Base-by-base conservation (phyloP, 2,888 invertebrate species). In the Sepiola atlantica region DNA sequence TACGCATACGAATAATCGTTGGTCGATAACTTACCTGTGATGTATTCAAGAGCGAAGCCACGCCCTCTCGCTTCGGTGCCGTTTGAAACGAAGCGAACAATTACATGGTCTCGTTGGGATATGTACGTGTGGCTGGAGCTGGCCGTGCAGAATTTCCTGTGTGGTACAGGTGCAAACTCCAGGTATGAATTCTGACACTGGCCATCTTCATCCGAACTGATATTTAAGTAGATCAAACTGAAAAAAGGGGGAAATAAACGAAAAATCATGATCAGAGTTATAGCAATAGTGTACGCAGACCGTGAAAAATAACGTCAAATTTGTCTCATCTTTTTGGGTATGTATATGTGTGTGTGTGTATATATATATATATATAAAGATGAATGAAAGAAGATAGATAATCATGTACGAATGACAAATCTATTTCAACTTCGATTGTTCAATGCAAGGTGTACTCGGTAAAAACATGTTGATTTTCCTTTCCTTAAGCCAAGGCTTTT, bases 51-150 rank as follows among this genome's bases (percentile, higher is more conserved):
- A 55, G 55, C 45, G 54, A 92, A 92, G 54, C 92, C 92, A 54
- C 20, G 45, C 54, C 92, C 92, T 28, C 28, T 45, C 55, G 14
- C 54, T 55, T 55, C 45, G 54, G 92, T 92, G 14, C 92, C 55
- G 54, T 92, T 92, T n/a, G 55, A 54, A 92, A 92, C 92, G 54
- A 55, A 92, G n/a, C 92, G 92, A 55, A 92, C 92, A 92, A 92
- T 54, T 32, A 92, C 92, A 55, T 92, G 92, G 92, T 92, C 92
- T 45, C 92, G 24, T 54, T 92, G 92, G 32, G 92, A 92, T 92
- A 92, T 92, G 92, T 92, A 92, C 2, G 92, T 92, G 28, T 55
- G 45, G 4, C n/a, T 55, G 45, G 54, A 45, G n/a, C 55, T 92
- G 16, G 77, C 16, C 0, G 28, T 55, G 55, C 92, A 92, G 54